Base-by-base conservation (phyloP, 1,140 invertebrate species). In the Drosophila athabasca region DNA sequence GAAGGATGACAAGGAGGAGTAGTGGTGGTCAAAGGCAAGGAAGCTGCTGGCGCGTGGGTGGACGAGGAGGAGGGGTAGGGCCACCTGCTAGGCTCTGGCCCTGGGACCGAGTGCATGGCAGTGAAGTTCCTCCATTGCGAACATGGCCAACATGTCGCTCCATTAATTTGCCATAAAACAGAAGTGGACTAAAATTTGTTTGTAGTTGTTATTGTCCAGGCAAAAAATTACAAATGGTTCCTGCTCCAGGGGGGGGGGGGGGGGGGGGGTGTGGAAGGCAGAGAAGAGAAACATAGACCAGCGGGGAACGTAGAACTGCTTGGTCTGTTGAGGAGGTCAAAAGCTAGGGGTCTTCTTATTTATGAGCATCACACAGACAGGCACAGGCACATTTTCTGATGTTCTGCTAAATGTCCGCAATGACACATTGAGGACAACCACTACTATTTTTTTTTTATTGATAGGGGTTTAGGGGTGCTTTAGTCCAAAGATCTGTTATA, bases 121-220 rank as follows among this genome's bases (percentile, higher is more conserved):
- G 44, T 35, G 49, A 50, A 71, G 73, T 58, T 77, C 54, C 77
- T 77, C 54, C 77, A 76, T 59, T 78, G 69, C 70, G 64, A 78
- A 82, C 82, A 82, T 78, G 81, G 79, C 52, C 87, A 77, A 66
- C 80, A 90, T 89, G 84, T 89, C 77, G 84, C 76, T 90, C 84
- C 84, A 89, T 89, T 89, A 89, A 89, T 89, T 89, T 90, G 84
- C 84, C 84, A 89, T 89, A 90, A 87, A 89, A 90, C 84, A 90
- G 85, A 89, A 89, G 84, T 90, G 84, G 78, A 81, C 81, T 90
- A 83, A 89, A 88, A 88, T 89, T 88, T 88, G 84, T 83, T 89
- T 88, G 80, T 76, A 70, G 72, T 62, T 72, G 67, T 55, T 81
- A 52, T 69, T 74, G 54, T 50, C 50, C 44, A 6, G 59, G 65